A percentile compares a stretch with the other conserved stretches of the same genome.
Conservation (phyloP, 1,140 invertebrate species). For the Orchesella cincta region DNA sequence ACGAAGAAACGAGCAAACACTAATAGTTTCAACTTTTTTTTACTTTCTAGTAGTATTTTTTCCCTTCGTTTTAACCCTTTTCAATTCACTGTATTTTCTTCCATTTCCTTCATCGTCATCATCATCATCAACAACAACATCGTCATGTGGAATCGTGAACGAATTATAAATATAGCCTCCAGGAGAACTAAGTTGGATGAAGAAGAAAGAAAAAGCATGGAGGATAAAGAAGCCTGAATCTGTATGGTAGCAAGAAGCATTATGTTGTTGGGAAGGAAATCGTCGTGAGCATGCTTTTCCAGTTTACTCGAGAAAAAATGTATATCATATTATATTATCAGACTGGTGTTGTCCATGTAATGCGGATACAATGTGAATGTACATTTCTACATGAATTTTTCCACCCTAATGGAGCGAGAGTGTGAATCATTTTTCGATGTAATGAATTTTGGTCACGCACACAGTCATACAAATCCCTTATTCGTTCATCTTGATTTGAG, state of each 20-base stretch:
- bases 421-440: constrained; percentile 48
- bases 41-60: neutral
- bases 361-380: constrained; percentile 11
- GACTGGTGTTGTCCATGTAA: neutral
- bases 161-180: constrained; percentile 22
- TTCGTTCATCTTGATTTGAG: constrained; percentile 50
- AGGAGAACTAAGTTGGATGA: neutral
- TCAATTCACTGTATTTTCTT: constrained; percentile 17
- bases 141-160: constrained; percentile 2
- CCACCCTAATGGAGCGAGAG: constrained; percentile 38
- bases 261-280: no score
- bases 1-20: neutral
- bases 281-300: no score
- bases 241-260: no score
- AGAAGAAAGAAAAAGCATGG: neutral
- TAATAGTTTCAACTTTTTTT: neutral
- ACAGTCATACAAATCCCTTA: constrained; percentile 24
- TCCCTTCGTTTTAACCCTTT: constrained; percentile 1
- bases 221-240: neutral
- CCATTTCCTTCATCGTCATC: constrained; percentile 17
- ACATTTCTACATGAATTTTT: constrained; percentile 23
- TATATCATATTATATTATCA: no score
- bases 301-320: neutral
- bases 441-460: constrained; percentile 49
- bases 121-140: neutral